Conservation (phyloP, 2,888 invertebrate genomes). For the Drosophila incognita region DNA sequence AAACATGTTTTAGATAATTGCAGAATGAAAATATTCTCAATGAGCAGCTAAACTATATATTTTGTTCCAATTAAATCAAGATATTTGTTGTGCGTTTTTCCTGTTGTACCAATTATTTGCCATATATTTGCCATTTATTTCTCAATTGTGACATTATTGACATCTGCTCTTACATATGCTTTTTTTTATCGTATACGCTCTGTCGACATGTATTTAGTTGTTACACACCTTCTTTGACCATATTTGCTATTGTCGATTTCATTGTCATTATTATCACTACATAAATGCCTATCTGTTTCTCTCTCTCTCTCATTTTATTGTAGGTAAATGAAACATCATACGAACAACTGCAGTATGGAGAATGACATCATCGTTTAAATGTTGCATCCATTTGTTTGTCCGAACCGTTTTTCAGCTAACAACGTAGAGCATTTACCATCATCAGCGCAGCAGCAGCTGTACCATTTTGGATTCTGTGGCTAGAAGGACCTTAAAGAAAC, state of each 20-base stretch:
- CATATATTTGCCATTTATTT: background rate
- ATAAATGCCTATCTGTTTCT: conserved; percentile 53
- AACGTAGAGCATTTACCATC: conserved; percentile 26
- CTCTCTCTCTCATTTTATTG: conserved; percentile 40
- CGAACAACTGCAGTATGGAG: conserved; percentile 25
- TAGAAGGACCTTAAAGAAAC: conserved; percentile 12
- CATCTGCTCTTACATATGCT: background rate
- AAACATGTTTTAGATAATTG: background rate
- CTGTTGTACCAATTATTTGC: background rate
- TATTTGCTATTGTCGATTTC: conserved; percentile 8
- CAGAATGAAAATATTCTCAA: background rate
- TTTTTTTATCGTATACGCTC: background rate
- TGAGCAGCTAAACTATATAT: background rate
- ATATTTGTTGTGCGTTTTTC: background rate
- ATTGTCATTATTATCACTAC: conserved; percentile 55
- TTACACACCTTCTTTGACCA: background rate
- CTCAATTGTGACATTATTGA: conserved; percentile 4
- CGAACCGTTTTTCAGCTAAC: conserved; percentile 33
- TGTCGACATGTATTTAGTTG: background rate
- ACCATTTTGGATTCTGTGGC: conserved; percentile 34
- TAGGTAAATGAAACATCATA: conserved; percentile 56
- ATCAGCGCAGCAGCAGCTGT: conserved; percentile 27
- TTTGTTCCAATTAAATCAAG: background rate
- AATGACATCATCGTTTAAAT: conserved; percentile 56
- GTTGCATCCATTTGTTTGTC: conserved; percentile 62